Percentiles rank a stretch among this genome's conserved stretches.
Evolutionary conservation across 2,888 invertebrate species (phyloP).

Genomic region (Lithophane leautieri): DNA sequence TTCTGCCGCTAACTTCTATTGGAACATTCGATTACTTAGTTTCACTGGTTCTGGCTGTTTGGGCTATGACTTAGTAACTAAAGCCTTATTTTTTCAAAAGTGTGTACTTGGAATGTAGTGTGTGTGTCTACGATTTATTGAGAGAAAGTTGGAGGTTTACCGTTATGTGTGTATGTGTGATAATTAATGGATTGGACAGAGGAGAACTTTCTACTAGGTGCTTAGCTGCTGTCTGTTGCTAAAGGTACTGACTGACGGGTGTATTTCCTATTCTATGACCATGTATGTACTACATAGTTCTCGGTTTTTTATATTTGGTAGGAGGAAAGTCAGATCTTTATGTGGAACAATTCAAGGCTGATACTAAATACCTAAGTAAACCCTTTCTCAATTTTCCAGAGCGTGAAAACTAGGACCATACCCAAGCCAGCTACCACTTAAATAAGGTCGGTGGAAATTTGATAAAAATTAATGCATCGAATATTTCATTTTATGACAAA

Average conservation of each 20-base stretch:
- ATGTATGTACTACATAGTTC: background rate
- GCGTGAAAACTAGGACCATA: background rate
- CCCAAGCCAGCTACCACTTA: background rate
- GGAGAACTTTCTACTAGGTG: background rate
- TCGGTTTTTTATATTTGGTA: background rate
- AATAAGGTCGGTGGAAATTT: slow-evolving; percentile 50
- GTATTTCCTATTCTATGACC: background rate
- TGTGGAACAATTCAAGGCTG: background rate
- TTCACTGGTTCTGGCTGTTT: slow-evolving; percentile 31
- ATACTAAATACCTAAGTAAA: background rate
- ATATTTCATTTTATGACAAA: slow-evolving; percentile 64
- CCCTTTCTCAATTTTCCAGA: background rate
- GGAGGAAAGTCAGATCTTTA: background rate
- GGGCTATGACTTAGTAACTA: slow-evolving; percentile 24
- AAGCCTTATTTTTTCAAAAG: slow-evolving; percentile 16
- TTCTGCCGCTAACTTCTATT: slow-evolving; percentile 54
- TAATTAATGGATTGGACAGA: slow-evolving; percentile 5
- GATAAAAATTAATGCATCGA: slow-evolving; percentile 61
- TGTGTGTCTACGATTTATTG: background rate
- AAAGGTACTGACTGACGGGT: background rate
- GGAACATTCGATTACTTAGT: slow-evolving; percentile 58
- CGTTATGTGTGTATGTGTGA: background rate
- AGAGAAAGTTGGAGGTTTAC: background rate
- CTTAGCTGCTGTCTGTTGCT: background rate
- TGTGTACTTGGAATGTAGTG: background rate